A percentile compares a stretch with the other conserved stretches of the same genome.
phyloP scores from a whole-genome alignment of 1,140 invertebrate species.

The Pentalonia nigronervosa region DNA sequence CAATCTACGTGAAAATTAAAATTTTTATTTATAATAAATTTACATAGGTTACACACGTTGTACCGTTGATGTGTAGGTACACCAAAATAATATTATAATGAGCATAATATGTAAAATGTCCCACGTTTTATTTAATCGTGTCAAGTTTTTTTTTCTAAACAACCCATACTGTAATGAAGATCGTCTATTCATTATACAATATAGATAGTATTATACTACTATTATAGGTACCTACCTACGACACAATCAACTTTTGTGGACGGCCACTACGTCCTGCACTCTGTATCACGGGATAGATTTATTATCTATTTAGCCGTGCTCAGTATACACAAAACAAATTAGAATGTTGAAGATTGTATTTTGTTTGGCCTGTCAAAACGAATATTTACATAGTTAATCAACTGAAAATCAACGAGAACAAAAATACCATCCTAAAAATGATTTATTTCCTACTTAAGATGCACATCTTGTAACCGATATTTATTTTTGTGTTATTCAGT shows the following conservation, averaged over 20 bases:
- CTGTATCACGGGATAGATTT: not conserved
- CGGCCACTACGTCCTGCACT: not conserved
- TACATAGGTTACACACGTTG: not conserved
- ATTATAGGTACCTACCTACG: not conserved
- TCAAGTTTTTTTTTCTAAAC: not conserved
- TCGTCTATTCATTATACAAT: not conserved
- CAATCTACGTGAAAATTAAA: not conserved
- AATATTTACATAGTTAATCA: constrained; percentile 30
- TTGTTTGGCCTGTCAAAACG: constrained; percentile 15
- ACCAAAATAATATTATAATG: constrained; percentile 40
- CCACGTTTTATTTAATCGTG: not conserved
- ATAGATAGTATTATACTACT: not conserved
- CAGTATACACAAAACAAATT: not conserved
- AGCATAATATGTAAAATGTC: not conserved
- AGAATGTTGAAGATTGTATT: not conserved
- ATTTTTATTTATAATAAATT: constrained; percentile 16
- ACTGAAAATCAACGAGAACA: not conserved
- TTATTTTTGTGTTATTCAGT: not conserved
- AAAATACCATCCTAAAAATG: not conserved
- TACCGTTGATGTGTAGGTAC: not conserved
- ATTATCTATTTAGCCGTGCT: not conserved
- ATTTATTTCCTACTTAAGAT: not conserved
- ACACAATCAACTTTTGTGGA: not conserved
- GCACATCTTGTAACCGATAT: not conserved
- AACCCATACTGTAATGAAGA: not conserved